A percentile compares a stretch with the other conserved stretches of the same genome.
Evolutionary conservation across 2,113 vertebrate species (phyloP).

Genomic region (Phaetusa simplex): DNA sequence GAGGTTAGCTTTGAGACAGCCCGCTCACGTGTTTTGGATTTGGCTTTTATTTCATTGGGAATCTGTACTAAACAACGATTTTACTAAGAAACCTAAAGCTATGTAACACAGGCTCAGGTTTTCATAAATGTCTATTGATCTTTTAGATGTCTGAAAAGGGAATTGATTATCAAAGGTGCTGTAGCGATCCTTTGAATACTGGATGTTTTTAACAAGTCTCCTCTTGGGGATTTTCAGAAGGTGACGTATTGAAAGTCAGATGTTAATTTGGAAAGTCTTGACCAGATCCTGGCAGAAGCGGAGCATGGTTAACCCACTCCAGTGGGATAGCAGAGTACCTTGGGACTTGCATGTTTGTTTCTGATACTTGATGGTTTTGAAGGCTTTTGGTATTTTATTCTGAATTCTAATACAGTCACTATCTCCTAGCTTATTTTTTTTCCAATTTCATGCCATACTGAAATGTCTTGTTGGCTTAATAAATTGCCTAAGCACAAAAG

Average conservation of each 20-base stretch:
- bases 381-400: neutral
- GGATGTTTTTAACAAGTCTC: neutral
- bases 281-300: neutral
- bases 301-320: neutral
- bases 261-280: neutral
- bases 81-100: neutral
- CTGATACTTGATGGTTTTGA: neutral
- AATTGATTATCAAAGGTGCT: neutral
- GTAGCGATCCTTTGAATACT: neutral
- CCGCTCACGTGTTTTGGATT: neutral
- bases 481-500: neutral
- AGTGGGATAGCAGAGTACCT: neutral
- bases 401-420: neutral
- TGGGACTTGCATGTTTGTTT: neutral
- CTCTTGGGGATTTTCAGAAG: neutral
- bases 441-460: neutral
- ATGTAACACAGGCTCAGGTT: neutral
- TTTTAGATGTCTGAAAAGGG: neutral
- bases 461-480: constrained; percentile 17
- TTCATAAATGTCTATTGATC: neutral
- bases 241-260: neutral
- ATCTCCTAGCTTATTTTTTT: neutral
- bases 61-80: neutral
- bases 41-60: neutral
- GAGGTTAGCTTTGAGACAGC: neutral